A percentile compares a stretch with the other conserved stretches of the same genome.
Conservation (phyloP, 2,888 invertebrate species). For the Macaria liturata region DNA sequence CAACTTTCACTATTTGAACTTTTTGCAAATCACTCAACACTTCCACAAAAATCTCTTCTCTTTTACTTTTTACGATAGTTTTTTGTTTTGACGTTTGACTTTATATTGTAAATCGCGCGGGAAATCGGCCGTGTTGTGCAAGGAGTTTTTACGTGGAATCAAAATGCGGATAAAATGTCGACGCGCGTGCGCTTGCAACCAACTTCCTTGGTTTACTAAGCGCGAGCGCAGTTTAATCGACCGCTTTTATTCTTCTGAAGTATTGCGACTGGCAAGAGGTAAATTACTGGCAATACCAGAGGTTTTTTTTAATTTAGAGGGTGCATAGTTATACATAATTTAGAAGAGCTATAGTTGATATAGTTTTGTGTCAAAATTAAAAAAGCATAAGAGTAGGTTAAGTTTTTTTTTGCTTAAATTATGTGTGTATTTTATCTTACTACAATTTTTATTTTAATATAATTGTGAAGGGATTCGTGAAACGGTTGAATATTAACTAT, state of each 20-base stretch:
- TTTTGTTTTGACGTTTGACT: conserved; percentile 3
- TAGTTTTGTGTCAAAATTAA: too few relatives aligned
- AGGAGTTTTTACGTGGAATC: conserved; percentile 9
- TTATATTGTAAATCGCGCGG: conserved; percentile 5
- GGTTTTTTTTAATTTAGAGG: too few relatives aligned
- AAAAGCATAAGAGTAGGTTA: too few relatives aligned
- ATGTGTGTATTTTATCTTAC: too few relatives aligned
- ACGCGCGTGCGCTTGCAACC: conserved; percentile 7
- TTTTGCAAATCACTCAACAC: conserved; percentile 1
- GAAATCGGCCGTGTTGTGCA: conserved; percentile 1
- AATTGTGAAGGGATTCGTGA: too few relatives aligned
- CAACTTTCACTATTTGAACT: conserved; percentile 16
- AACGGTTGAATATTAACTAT: too few relatives aligned
- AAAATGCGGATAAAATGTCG: neutral
- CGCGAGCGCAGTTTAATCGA: conserved; percentile 1
- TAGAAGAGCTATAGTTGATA: too few relatives aligned
- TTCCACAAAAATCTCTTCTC: neutral
- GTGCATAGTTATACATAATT: too few relatives aligned
- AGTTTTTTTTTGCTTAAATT: too few relatives aligned
- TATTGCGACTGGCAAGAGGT: neutral
- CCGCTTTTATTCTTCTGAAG: conserved; percentile 11
- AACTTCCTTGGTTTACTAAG: conserved; percentile 13
- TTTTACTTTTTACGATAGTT: conserved; percentile 3
- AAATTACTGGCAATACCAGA: too few relatives aligned
- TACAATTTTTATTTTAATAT: too few relatives aligned